These are phyloP conservation scores for Pollenia labialis DNA, from an alignment of 2,888 invertebrate species.

Conservation along the genomic window DNA sequence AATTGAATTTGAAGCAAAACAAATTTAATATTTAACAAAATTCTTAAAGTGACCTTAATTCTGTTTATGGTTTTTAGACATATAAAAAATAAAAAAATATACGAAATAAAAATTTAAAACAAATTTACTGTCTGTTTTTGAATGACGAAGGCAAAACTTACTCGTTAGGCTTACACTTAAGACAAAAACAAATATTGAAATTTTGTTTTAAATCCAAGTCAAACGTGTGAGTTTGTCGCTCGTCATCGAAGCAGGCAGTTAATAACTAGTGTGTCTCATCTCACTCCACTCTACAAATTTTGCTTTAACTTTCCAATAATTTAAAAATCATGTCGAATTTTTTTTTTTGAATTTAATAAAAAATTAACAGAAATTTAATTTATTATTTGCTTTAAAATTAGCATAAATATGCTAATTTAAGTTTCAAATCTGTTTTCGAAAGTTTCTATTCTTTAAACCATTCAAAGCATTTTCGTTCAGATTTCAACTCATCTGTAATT, in stretches of 20 bases:
- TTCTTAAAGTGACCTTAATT: constrained; percentile 8
- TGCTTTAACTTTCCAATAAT: constrained; percentile 32
- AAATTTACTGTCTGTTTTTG: no score
- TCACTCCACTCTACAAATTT: neutral
- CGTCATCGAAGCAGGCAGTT: no score
- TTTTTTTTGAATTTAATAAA: neutral
- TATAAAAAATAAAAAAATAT: neutral
- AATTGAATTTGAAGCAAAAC: constrained; percentile 1
- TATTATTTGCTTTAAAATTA: neutral
- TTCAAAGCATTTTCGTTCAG: neutral
- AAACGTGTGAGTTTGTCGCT: no score
- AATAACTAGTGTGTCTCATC: neutral
- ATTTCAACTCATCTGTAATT: neutral
- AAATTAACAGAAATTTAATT: neutral
- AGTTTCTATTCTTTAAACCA: neutral
- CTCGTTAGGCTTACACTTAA: neutral
- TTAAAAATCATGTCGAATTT: neutral
- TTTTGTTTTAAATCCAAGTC: no score
- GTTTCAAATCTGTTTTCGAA: neutral
- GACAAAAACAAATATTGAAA: neutral
- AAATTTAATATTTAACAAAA: neutral
- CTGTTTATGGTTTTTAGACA: neutral
- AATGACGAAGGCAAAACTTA: no score
- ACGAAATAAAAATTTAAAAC: no score
- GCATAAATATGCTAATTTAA: constrained; percentile 22